These are phyloP conservation scores for Hyla sarda DNA, from an alignment of 2,113 vertebrate species.

Conservation along the genomic window DNA sequence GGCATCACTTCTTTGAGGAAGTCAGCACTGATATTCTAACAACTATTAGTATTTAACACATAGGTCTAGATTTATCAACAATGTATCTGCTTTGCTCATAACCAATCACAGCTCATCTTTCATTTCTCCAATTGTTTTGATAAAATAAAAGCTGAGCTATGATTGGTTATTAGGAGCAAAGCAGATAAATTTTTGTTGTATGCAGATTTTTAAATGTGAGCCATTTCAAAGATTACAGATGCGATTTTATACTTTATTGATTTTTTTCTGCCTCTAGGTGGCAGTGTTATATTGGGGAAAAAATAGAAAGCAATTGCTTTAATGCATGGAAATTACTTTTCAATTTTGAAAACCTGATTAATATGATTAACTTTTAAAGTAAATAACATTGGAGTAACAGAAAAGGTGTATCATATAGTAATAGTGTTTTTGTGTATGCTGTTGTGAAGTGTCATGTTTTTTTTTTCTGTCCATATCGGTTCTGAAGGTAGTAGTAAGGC, in stretches of 20 bases:
- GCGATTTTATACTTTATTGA: neutral
- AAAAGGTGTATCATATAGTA: neutral
- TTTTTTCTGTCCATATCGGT: slow-evolving; percentile 19
- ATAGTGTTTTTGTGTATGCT: neutral
- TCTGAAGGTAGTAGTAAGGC: slow-evolving; percentile 17
- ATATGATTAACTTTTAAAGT: neutral
- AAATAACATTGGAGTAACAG: neutral
- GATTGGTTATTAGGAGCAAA: too few species aligned
- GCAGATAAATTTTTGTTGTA: too few species aligned
- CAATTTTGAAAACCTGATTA: neutral
- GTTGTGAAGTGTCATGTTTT: neutral
- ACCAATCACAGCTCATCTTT: too few species aligned
- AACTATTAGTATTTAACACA: too few species aligned
- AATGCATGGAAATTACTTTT: slow-evolving; percentile 19
- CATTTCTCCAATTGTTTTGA: too few species aligned
- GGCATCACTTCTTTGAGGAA: too few species aligned
- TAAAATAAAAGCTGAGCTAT: too few species aligned
- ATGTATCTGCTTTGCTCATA: too few species aligned
- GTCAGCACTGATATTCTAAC: too few species aligned
- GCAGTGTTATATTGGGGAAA: slow-evolving; percentile 41
- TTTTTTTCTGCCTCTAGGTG: slow-evolving; percentile 31
- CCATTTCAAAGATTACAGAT: neutral
- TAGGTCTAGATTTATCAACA: too few species aligned
- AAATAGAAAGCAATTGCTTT: neutral
- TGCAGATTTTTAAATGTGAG: too few species aligned